phyloP scores from a whole-genome alignment of 2,113 vertebrate species.

The Hippocampus mohnikei region DNA sequence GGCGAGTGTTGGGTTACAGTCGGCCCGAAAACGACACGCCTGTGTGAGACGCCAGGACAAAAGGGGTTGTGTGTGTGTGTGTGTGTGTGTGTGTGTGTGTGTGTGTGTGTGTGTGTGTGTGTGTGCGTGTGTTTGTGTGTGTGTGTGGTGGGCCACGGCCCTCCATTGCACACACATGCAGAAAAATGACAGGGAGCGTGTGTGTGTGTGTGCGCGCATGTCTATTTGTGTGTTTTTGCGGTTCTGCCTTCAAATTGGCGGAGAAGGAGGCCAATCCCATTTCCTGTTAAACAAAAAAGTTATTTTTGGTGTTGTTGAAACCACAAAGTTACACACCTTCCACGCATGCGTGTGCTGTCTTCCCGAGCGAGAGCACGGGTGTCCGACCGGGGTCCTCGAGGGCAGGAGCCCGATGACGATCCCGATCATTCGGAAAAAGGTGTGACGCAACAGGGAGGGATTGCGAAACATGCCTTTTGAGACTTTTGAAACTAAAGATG shows the following conservation, averaged over 20 bases:
- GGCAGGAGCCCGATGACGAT: too few species aligned
- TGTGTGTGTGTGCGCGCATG: not conserved
- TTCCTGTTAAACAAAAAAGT: conserved; percentile 23
- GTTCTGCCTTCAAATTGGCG: conserved; percentile 12
- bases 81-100: not conserved
- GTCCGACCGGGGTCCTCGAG: too few species aligned
- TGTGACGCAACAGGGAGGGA: too few species aligned
- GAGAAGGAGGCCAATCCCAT: conserved; percentile 23
- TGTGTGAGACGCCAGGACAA: conserved; percentile 45
- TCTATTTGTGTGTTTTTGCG: conserved; percentile 16
- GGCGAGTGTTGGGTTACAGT: conserved; percentile 46
- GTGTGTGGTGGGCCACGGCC: conserved; percentile 32
- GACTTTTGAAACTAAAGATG: not conserved
- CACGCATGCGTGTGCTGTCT: not conserved
- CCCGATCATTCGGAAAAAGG: too few species aligned
- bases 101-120: conserved; percentile 29
- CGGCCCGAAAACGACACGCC: conserved; percentile 40
- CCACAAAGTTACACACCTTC: not conserved
- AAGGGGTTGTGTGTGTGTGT: conserved; percentile 46
- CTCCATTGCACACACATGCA: conserved; percentile 11
- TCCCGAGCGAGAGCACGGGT: not conserved
- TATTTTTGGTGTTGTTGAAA: not conserved
- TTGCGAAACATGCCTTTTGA: not conserved
- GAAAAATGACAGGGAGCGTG: conserved; percentile 40
- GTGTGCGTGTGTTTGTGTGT: too few species aligned